These are phyloP conservation scores for Rynchops niger DNA, from an alignment of 2,113 vertebrate species.

Conservation along the genomic window DNA sequence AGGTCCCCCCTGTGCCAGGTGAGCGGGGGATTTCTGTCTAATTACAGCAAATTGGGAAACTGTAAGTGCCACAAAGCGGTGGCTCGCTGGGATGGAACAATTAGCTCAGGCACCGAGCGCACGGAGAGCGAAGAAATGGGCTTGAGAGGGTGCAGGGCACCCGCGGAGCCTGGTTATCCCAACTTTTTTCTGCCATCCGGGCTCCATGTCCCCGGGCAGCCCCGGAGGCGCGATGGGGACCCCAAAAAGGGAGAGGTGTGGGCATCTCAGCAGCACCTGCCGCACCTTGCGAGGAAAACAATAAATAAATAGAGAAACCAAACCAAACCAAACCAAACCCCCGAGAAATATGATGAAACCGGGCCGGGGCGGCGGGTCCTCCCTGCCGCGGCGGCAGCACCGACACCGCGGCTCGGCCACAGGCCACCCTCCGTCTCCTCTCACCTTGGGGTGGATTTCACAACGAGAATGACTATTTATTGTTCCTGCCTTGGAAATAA, in stretches of 20 bases:
- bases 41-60: background rate
- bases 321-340: background rate
- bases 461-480: constrained; percentile 22
- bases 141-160: background rate
- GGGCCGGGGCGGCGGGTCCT: background rate
- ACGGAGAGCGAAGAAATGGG: rapidly evolving
- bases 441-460: constrained; percentile 12
- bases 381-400: background rate
- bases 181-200: background rate
- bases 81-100: background rate
- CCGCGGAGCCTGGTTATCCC: background rate
- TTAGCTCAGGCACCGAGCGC: rapidly evolving
- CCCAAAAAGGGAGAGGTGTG: background rate
- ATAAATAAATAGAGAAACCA: background rate
- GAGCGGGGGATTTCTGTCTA: background rate
- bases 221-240: rapidly evolving
- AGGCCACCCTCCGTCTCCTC: background rate
- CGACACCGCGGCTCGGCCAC: background rate
- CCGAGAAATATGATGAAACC: background rate
- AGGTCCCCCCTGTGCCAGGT: rapidly evolving
- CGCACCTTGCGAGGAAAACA: rapidly evolving
- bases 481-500: constrained; percentile 15
- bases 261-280: background rate
- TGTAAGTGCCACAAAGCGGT: rapidly evolving
- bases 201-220: rapidly evolving